These are phyloP conservation scores for Falcaria lacertinaria DNA, from an alignment of 2,888 invertebrate species.

Conservation along the genomic window DNA sequence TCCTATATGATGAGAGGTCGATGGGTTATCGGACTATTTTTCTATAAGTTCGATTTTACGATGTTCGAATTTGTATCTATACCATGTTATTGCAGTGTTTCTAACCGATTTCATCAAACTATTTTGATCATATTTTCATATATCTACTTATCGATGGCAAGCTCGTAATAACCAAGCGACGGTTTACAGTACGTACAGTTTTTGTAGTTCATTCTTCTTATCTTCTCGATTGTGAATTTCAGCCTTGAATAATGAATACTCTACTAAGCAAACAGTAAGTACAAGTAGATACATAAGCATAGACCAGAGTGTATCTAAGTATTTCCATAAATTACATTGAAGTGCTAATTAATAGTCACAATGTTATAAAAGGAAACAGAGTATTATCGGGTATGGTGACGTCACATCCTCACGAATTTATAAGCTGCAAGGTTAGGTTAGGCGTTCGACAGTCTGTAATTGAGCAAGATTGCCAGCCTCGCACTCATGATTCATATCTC, in stretches of 20 bases:
- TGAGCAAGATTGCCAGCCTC: constrained; percentile 56
- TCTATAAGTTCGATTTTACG: constrained; percentile 35
- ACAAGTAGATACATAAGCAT: too few relatives aligned
- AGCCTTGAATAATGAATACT: too few relatives aligned
- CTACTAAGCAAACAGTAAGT: too few relatives aligned
- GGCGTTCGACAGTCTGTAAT: constrained; percentile 41
- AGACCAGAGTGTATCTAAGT: neutral
- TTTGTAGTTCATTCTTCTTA: too few relatives aligned
- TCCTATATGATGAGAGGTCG: constrained; percentile 49
- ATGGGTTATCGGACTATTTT: constrained; percentile 64
- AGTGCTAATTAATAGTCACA: constrained; percentile 16
- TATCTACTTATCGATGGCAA: too few relatives aligned
- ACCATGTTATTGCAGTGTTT: neutral
- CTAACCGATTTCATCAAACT: neutral
- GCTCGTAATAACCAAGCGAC: too few relatives aligned
- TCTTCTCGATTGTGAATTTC: too few relatives aligned
- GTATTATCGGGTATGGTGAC: constrained; percentile 32
- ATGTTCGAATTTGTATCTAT: neutral
- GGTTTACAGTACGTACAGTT: too few relatives aligned
- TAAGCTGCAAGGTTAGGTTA: constrained; percentile 52
- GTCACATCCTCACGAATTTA: constrained; percentile 46
- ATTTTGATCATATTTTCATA: too few relatives aligned
- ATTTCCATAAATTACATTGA: neutral
- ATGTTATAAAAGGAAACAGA: constrained; percentile 29
- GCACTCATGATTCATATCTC: constrained; percentile 55